phyloP scores from a whole-genome alignment of 2,113 vertebrate genomes.

The Sylvia atricapilla region DNA sequence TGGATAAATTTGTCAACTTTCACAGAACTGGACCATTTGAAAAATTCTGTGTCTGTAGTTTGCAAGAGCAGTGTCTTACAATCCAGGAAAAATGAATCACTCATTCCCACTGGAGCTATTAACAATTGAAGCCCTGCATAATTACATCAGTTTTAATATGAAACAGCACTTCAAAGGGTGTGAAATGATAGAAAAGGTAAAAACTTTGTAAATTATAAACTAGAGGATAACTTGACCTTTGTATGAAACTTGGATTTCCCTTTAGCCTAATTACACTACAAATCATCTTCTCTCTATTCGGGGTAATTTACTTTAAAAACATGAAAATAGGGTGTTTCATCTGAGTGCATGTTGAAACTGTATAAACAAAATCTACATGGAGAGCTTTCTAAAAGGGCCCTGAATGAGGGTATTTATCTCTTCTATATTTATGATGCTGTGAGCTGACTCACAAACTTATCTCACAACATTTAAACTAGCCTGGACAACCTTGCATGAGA shows the following conservation, averaged over 20 bases:
- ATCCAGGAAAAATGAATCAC: neutral
- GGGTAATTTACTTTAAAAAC: conserved; percentile 59
- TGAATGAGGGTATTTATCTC: neutral
- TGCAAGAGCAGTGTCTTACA: neutral
- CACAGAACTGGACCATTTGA: neutral
- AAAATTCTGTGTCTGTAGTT: neutral
- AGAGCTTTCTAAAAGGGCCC: conserved; percentile 12
- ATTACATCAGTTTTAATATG: neutral
- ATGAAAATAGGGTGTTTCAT: conserved; percentile 55
- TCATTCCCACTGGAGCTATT: neutral
- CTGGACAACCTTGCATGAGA: conserved; percentile 3
- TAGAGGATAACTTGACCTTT: conserved; percentile 53
- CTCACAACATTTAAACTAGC: conserved; percentile 1
- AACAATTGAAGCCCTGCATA: neutral
- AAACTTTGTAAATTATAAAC: conserved; percentile 10
- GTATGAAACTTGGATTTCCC: conserved; percentile 36
- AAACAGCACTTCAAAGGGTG: neutral
- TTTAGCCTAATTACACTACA: conserved; percentile 40
- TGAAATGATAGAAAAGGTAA: neutral
- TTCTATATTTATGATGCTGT: conserved; percentile 43
- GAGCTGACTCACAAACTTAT: conserved; percentile 12
- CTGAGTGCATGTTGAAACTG: conserved; percentile 34
- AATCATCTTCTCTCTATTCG: conserved; percentile 37
- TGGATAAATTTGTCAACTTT: neutral
- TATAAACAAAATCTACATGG: conserved; percentile 64